Conservation (phyloP, 2,888 invertebrate genomes). For the Aelia acuminata region DNA sequence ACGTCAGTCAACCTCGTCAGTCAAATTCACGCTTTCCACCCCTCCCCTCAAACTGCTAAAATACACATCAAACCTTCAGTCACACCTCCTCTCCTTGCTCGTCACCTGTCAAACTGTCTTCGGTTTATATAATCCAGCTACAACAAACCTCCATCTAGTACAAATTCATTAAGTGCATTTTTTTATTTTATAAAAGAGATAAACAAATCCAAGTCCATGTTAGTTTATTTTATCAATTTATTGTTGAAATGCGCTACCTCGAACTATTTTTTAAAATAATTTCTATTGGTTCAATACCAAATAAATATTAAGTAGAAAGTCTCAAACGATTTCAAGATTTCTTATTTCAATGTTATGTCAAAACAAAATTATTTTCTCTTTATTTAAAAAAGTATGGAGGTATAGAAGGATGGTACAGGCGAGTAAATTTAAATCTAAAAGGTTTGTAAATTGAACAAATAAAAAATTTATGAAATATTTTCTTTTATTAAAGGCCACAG, state of each 20-base stretch:
- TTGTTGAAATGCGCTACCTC: background rate
- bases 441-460: too few relatives aligned
- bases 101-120: conserved; percentile 54
- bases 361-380: too few relatives aligned
- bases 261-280: too few relatives aligned
- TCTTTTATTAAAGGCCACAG: too few relatives aligned
- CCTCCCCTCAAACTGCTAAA: conserved; percentile 37
- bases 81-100: conserved; percentile 39
- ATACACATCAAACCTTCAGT: conserved; percentile 51
- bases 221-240: background rate
- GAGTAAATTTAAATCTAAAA: too few relatives aligned
- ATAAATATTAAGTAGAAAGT: too few relatives aligned
- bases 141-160: conserved; percentile 42
- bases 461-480: too few relatives aligned
- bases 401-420: too few relatives aligned
- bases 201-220: background rate
- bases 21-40: conserved; percentile 52
- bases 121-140: conserved; percentile 17
- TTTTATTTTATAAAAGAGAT: conserved; percentile 22
- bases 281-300: too few relatives aligned
- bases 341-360: too few relatives aligned
- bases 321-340: too few relatives aligned
- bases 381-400: too few relatives aligned
- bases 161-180: conserved; percentile 3
- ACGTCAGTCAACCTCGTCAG: conserved; percentile 56